phyloP scores from a whole-genome alignment of 2,113 vertebrate genomes.

The Pseudois nayaur region DNA sequence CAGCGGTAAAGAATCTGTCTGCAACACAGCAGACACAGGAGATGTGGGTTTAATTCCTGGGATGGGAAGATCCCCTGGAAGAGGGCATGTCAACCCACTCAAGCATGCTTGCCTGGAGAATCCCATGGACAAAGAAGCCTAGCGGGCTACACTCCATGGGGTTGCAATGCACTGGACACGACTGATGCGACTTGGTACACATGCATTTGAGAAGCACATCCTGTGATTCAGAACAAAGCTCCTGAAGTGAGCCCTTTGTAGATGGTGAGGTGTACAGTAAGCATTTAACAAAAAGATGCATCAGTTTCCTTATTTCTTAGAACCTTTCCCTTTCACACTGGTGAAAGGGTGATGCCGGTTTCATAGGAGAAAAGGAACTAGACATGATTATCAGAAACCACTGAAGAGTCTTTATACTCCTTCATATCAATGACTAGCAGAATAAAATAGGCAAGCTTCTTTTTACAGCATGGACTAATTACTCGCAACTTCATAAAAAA shows the following conservation, averaged over 20 bases:
- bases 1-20: no score
- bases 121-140: background rate
- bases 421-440: background rate
- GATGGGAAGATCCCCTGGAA: background rate
- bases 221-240: background rate
- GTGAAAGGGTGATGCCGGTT: background rate
- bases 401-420: background rate
- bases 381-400: background rate
- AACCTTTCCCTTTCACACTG: background rate
- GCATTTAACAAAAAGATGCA: background rate
- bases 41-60: background rate
- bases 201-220: background rate
- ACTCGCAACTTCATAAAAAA: background rate
- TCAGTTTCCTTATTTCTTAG: background rate
- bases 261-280: background rate
- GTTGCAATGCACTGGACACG: rapidly evolving
- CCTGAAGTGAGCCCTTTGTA: background rate
- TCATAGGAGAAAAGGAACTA: background rate
- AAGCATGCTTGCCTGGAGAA: background rate
- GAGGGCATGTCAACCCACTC: background rate
- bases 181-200: rapidly evolving
- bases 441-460: background rate
- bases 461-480: background rate
- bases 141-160: background rate
- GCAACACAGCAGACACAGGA: no score